A percentile compares a stretch with the other conserved stretches of the same genome.
Evolutionary conservation across 2,888 invertebrate genomes (phyloP).

Genomic region (Nymphalis polychloros): DNA sequence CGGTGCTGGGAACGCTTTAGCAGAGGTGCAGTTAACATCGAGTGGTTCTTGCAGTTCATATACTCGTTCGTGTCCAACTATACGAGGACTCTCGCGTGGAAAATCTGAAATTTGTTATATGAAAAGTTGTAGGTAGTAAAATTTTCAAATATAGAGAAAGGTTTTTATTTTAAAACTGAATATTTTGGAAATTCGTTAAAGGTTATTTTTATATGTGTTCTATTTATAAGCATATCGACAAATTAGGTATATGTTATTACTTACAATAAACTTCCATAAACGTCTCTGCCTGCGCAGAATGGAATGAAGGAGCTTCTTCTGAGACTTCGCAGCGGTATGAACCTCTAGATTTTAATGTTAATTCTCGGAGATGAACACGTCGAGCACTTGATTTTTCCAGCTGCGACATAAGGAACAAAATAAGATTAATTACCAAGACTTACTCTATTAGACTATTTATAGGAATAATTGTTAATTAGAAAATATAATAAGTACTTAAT

Average conservation of each 20-base stretch:
- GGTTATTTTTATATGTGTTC: no score
- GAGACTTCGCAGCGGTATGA: conserved; percentile 89
- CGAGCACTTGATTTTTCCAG: conserved; percentile 84
- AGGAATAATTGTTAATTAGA: no score
- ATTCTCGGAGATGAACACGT: conserved; percentile 84
- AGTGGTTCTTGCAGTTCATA: conserved; percentile 60
- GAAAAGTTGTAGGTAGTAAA: background rate
- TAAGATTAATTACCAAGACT: conserved; percentile 2
- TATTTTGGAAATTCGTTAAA: no score
- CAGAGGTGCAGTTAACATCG: conserved; percentile 73
- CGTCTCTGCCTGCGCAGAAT: conserved; percentile 87
- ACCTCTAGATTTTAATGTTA: conserved; percentile 86
- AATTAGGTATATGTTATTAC: conserved; percentile 17
- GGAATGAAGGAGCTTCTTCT: conserved; percentile 89
- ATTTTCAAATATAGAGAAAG: no score
- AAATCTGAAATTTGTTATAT: conserved; percentile 57
- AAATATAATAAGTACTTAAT: no score
- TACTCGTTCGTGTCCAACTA: conserved; percentile 64
- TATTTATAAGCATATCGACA: no score
- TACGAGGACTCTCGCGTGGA: conserved; percentile 69
- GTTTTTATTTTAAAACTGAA: no score
- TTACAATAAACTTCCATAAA: conserved; percentile 88
- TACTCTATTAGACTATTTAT: no score
- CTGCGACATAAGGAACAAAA: conserved; percentile 55
- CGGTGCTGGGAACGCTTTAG: conserved; percentile 70